Percentiles rank a stretch among this genome's conserved stretches.
Evolutionary conservation across 2,113 vertebrate species (phyloP).

Genomic region (Perccottus glenii): DNA sequence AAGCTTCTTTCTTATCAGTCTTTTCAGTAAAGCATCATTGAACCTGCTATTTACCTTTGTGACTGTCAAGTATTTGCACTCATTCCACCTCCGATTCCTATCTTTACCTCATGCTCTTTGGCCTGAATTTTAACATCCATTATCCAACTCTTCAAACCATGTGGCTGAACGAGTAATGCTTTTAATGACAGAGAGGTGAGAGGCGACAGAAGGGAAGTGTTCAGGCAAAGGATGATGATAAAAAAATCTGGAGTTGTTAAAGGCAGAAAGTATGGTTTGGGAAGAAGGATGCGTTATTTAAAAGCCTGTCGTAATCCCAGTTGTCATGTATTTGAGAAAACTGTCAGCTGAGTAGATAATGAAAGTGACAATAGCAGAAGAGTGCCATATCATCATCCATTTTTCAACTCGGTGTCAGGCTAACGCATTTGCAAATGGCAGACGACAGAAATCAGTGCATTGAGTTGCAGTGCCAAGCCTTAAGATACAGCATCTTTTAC

Average conservation of each 20-base stretch:
- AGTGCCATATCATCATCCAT: slow-evolving; percentile 5
- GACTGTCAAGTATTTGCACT: slow-evolving; percentile 17
- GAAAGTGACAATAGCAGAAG: slow-evolving; percentile 15
- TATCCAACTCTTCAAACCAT: slow-evolving; percentile 23
- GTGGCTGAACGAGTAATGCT: slow-evolving; percentile 34
- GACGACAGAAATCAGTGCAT: no score
- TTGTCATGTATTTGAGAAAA: neutral
- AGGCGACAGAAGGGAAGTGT: slow-evolving; percentile 4
- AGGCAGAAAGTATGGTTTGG: neutral
- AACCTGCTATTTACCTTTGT: slow-evolving; percentile 10
- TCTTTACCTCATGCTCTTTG: neutral
- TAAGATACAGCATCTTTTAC: no score
- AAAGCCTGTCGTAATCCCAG: slow-evolving; percentile 14
- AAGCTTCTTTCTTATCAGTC: neutral
- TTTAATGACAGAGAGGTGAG: slow-evolving; percentile 28
- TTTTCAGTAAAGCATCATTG: slow-evolving; percentile 6
- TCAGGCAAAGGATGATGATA: neutral
- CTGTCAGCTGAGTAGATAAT: slow-evolving; percentile 2
- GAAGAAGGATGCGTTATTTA: neutral
- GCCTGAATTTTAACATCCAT: slow-evolving; percentile 49
- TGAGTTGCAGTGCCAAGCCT: no score
- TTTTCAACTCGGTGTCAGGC: neutral
- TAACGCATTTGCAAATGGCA: neutral
- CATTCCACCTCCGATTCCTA: neutral
- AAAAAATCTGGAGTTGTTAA: neutral